Percentiles rank a stretch among this genome's conserved stretches.
These are phyloP conservation scores for Sciurus niger DNA, from an alignment of 2,113 vertebrate species.

Conservation along the genomic window DNA sequence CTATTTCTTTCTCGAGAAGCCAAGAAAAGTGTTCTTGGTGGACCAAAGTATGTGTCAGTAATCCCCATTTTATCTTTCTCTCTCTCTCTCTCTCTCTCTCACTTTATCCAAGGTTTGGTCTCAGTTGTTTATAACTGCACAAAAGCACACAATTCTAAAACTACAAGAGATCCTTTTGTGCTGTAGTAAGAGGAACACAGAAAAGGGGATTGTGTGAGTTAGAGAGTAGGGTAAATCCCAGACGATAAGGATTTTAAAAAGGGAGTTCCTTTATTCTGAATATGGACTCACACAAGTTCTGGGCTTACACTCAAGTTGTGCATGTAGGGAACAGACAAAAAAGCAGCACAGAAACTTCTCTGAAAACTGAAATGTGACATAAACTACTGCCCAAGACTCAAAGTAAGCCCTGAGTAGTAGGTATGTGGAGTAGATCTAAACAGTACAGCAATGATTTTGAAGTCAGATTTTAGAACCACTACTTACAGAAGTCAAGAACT, in stretches of 20 bases:
- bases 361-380: background rate
- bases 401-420: background rate
- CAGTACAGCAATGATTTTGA: background rate
- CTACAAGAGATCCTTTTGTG: background rate
- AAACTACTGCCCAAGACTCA: background rate
- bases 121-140: background rate
- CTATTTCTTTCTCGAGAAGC: background rate
- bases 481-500: background rate
- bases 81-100: background rate
- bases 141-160: background rate
- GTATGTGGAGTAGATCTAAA: background rate
- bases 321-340: background rate
- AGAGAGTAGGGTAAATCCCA: background rate
- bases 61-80: background rate
- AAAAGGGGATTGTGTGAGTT: background rate
- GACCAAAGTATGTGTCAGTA: background rate
- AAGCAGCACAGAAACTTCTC: background rate
- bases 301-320: background rate
- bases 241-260: background rate
- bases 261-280: background rate
- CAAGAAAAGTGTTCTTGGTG: background rate
- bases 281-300: constrained; percentile 14
- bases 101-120: background rate
- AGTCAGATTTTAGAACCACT: background rate
- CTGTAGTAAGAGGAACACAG: background rate